These are phyloP conservation scores for Perithous albicinctus DNA, from an alignment of 2,888 invertebrate species.

Conservation along the genomic window DNA sequence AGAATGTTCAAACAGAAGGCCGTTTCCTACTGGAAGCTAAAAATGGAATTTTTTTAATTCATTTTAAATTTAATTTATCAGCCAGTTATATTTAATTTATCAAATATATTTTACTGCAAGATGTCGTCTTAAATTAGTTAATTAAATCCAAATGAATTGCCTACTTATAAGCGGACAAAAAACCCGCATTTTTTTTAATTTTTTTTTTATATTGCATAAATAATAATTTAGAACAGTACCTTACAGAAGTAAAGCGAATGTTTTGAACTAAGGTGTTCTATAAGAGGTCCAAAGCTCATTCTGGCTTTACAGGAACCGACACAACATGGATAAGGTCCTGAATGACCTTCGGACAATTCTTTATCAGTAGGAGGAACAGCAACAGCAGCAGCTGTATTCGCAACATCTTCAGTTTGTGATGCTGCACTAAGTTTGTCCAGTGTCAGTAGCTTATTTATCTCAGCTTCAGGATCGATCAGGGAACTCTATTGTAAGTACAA, in stretches of 20 bases:
- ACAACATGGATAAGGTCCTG: constrained; percentile 22
- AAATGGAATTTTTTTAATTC: background rate
- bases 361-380: background rate
- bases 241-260: background rate
- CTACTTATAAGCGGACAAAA: no score
- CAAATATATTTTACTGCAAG: no score
- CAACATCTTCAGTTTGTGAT: background rate
- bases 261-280: background rate
- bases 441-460: constrained; percentile 29
- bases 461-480: constrained; percentile 21
- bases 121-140: no score
- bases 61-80: no score
- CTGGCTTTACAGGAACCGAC: background rate
- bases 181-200: no score
- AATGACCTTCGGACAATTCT: background rate
- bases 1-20: background rate
- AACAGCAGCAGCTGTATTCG: background rate
- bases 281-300: background rate
- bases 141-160: no score
- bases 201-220: background rate
- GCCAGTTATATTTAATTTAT: no score
- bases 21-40: background rate
- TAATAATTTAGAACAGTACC: background rate
- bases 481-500: background rate
- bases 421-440: background rate